A percentile compares a stretch with the other conserved stretches of the same genome.
Conservation (phyloP, 2,113 vertebrate genomes). For the Argyrosomus japonicus region DNA sequence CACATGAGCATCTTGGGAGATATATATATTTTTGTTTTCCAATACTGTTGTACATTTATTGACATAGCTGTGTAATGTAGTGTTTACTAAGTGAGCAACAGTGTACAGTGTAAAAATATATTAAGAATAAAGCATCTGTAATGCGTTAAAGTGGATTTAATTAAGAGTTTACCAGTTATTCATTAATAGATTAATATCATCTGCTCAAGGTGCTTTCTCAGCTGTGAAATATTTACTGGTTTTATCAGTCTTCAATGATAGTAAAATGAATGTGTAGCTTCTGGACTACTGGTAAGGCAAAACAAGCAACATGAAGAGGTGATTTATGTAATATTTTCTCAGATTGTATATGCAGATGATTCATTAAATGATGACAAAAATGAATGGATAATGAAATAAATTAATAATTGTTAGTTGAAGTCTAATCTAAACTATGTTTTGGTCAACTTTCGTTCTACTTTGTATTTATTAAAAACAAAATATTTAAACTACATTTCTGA, state of each 20-base stretch:
- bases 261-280: neutral
- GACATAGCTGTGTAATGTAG: constrained; percentile 84
- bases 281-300: neutral
- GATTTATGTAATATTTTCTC: neutral
- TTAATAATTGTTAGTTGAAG: neutral
- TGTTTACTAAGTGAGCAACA: constrained; percentile 85
- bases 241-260: neutral
- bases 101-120: constrained; percentile 88
- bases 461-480: neutral
- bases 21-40: constrained; percentile 83
- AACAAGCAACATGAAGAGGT: neutral
- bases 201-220: neutral
- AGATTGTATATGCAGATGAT: neutral
- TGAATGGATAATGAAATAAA: neutral
- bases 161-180: constrained; percentile 18
- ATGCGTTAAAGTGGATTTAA: constrained; percentile 66
- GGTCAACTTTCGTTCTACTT: neutral
- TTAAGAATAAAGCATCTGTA: constrained; percentile 81
- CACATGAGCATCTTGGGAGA: constrained; percentile 80
- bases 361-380: neutral
- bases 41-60: constrained; percentile 82
- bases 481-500: neutral
- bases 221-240: neutral
- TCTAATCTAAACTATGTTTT: neutral
- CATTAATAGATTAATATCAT: neutral